phyloP scores from a whole-genome alignment of 30 jellyfish, hydroid and myxozoan genomes.

The Turritopsis rubra region DNA sequence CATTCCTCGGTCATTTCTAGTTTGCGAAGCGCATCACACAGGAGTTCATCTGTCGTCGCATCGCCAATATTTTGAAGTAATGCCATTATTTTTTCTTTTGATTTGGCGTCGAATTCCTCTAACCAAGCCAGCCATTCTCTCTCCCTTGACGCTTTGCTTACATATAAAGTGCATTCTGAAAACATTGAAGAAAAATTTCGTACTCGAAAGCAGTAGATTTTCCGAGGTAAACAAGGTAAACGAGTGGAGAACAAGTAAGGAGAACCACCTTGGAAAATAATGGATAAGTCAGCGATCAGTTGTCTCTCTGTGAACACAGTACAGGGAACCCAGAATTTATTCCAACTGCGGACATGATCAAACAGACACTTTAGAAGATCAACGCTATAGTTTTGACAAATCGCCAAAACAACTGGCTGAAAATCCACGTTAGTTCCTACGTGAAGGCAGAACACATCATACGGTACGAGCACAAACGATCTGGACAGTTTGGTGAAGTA shows the following conservation, averaged over 20 bases:
- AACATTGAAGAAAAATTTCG: background rate
- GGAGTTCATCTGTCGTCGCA: background rate
- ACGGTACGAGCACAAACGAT: conserved; percentile 7
- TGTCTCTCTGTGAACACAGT: background rate
- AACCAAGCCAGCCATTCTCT: background rate
- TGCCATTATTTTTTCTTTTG: background rate
- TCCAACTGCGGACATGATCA: background rate
- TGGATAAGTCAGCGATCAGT: background rate
- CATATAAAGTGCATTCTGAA: background rate
- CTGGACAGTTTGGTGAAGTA: background rate
- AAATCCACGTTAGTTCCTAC: conserved; percentile 9
- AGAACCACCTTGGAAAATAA: background rate
- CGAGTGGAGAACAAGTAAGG: background rate
- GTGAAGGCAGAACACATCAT: background rate
- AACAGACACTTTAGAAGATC: background rate
- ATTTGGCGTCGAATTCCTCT: background rate
- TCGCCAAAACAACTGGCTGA: background rate
- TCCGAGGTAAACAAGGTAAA: background rate
- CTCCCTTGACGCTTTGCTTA: background rate
- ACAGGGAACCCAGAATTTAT: background rate
- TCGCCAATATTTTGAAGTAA: background rate
- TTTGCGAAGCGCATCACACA: background rate
- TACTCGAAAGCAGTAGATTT: background rate
- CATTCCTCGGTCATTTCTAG: background rate
- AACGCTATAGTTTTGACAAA: background rate